Evolutionary conservation across 2,888 invertebrate genomes (phyloP).

Genomic region (Neria commutata): DNA sequence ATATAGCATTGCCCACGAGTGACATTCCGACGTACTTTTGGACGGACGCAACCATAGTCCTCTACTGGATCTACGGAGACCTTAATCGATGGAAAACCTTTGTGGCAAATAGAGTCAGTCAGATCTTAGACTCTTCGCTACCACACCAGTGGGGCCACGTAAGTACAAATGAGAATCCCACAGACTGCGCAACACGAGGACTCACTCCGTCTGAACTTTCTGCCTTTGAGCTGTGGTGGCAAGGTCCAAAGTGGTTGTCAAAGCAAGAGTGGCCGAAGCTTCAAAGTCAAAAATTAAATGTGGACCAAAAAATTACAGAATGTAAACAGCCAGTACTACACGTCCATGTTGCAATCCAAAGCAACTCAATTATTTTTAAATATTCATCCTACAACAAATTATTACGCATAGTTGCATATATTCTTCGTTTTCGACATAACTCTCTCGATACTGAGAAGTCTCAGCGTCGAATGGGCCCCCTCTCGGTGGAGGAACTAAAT

Average conservation of each 20-base stretch:
- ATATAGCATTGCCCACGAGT: neutral
- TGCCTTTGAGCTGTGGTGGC: neutral
- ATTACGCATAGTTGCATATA: too few species aligned
- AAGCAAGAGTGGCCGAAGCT: too few species aligned
- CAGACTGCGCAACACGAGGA: slow-evolving; percentile 14
- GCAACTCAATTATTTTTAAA: too few species aligned
- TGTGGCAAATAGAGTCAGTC: slow-evolving; percentile 9
- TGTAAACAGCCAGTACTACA: too few species aligned
- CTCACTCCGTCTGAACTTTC: neutral
- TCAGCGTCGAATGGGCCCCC: too few species aligned
- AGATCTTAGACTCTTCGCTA: neutral
- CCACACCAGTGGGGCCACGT: slow-evolving; percentile 12
- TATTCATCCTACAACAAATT: too few species aligned
- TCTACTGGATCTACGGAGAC: slow-evolving; percentile 11
- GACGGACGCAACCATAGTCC: slow-evolving; percentile 8
- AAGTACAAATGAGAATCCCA: slow-evolving; percentile 8
- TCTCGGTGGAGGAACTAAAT: too few species aligned
- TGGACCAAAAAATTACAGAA: too few species aligned
- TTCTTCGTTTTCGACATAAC: too few species aligned
- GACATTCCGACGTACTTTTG: slow-evolving; percentile 1
- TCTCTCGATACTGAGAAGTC: too few species aligned
- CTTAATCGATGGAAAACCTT: slow-evolving; percentile 5
- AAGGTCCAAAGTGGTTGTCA: neutral
- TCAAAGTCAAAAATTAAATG: too few species aligned
- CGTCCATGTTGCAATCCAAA: too few species aligned